Evolutionary conservation across 2,797 vertebrate species (phyloP), one percentile per base, ranked within the genome.

Genomic region (Bovichtus variegatus): DNA sequence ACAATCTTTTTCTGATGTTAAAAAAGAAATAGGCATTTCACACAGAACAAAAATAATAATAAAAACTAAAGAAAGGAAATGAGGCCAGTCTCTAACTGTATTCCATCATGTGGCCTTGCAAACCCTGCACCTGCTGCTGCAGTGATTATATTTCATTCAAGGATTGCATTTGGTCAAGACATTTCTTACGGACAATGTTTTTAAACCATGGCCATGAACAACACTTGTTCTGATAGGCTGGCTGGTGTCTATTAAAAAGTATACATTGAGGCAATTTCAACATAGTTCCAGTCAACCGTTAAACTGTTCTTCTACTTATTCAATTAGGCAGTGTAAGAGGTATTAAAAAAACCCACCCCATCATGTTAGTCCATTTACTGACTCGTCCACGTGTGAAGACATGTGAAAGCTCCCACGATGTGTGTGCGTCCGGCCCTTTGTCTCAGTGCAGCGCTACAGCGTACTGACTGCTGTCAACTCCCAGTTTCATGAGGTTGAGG

Each of bases 401-500:
- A n/a, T n/a, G n/a, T n/a, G n/a, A n/a, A n/a, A n/a, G n/a, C n/a
- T n/a, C n/a, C n/a, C n/a, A n/a, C n/a, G n/a, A n/a, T n/a, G n/a
- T n/a, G 43, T 80, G 59, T 70, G 71, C 71, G 23, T 71, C n/a
- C 13, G 74, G 65, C 47, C 41, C 58, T 76, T 62, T 47, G 57
- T 66, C 74, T 73, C 18, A 19, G 46, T 43, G 36, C 27, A 23
- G 29, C 46, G 57, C 43, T 12, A 15, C 43, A 12, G 58, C 6
- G 38, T 25, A 40, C 40, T 25, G 29, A 43, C 47, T 60, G 49
- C 19, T 29, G 40, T 69, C 25, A 21, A 10, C 49, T 49, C 25
- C n/a, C 19, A 34, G 41, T 57, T 43, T 25, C 66, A 16, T 40
- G 25, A n/a, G 36, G 51, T 18, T 55, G 29, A 40, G 34, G 40